Base-by-base conservation (phyloP, 2,113 vertebrate species). In the Mustela nigripes region DNA sequence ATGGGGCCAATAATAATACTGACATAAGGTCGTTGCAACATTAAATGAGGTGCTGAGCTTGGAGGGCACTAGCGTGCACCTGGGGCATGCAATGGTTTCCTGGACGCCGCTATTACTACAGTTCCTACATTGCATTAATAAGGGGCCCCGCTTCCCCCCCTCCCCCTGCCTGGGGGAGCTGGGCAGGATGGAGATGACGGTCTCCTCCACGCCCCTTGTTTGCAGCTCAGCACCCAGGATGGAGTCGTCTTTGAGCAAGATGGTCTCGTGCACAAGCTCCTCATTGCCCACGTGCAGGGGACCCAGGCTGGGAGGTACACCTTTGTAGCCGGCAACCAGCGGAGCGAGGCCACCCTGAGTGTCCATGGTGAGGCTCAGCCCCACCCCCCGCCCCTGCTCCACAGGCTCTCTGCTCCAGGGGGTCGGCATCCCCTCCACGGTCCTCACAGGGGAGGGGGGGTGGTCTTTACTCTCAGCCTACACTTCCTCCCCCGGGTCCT, bases 291-390 rank as follows among this genome's bases (percentile, higher is more conserved):
- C 4, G 99, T 98, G 45, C 99, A 98, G 85, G 99, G 99, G 31
- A 98, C 99, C 3, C 98, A 99, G 92, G 95, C 98, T 69, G 99
- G 99, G 89, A 99, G 98, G 97, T 99, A 99, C 96, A 98, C 98
- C 88, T 99, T 99, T 98, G 99, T 99, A 93, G 99, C 99, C 7
- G 99, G 99, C 81, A 98, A 98, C 14, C 98, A 99, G 92, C 99
- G 98, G 98, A 99, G 98, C 1, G 98, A 99, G 78, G 99, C 99
- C 22, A 95, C 98, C 6, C 74, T 99, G 42, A 97, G 94, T 0
- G 95, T 99, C 92, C 98, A 98, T 94, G 99, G 99, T 99, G 98
- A 86, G 97, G 48, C 71, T 58, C 28, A 6, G 45, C 48, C 93
- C 91, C 16, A 12, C 14, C 62, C 63, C 63, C 50, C 45, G 45